Percentiles rank a stretch among this genome's conserved stretches.
Conservation (phyloP, 2,113 vertebrate genomes). For the Podocnemis expansa region DNA sequence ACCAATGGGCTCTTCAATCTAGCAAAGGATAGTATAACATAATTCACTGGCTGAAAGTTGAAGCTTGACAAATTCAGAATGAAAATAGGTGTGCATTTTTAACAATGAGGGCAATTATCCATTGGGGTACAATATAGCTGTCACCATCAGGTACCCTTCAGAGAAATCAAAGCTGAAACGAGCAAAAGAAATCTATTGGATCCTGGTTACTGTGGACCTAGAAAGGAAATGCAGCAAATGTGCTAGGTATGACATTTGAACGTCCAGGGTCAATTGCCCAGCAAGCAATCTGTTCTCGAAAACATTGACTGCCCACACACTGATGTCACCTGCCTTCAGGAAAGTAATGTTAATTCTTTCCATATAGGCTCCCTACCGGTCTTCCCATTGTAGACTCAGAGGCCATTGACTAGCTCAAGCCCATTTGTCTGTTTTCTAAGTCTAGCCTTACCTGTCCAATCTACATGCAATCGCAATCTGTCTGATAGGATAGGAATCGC, state of each 20-base stretch:
- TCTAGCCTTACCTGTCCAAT: background rate
- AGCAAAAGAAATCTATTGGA: background rate
- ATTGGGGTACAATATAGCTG: background rate
- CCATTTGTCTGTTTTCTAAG: background rate
- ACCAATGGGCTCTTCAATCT: too few relatives aligned
- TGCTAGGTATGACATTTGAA: background rate
- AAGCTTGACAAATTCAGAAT: background rate
- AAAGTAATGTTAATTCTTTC: background rate
- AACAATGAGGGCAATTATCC: background rate
- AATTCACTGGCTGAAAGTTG: background rate
- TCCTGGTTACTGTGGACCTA: background rate
- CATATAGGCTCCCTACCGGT: background rate
- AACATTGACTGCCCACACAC: background rate
- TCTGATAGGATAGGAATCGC: background rate
- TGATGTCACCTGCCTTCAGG: background rate
- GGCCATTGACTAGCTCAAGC: background rate
- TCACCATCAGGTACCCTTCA: background rate
- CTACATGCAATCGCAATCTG: background rate
- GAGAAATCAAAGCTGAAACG: background rate
- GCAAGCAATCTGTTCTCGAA: background rate
- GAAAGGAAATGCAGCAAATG: background rate
- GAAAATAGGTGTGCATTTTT: background rate
- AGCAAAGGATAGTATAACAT: background rate
- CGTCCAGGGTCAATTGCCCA: too few relatives aligned
- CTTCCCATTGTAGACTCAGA: background rate